Evolutionary conservation across 2,113 vertebrate species (phyloP), one percentile per base, ranked within the genome.

Genomic region (Marmota flaviventris): DNA sequence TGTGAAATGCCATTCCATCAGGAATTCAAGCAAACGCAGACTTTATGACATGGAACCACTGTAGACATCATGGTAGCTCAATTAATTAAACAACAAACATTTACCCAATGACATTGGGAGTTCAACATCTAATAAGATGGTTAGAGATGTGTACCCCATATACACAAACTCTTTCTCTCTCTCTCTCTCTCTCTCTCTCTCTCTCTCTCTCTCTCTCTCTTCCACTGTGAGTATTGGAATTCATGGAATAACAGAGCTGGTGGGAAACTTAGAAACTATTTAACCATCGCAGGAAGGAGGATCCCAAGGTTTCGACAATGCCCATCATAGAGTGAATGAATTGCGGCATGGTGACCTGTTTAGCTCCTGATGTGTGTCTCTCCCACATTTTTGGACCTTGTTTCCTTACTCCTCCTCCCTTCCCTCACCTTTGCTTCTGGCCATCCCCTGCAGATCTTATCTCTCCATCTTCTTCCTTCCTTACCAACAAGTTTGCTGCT

Each of bases 311-410:
- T 17, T 25, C 12, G 1, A 34, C 39, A 39, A 12, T 13, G 29
- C 17, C 61, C 5, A 17, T 13, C 51, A 8, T 13, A 48, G 22
- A 25, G 34, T 61, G 34, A 14, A 48, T 17, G 24, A 11, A 20
- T 1, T 24, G 45, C 6, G 2, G 4, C 1, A 0, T 11, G 67
- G 53, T 12, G 9, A 10, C 4, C 0, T n/a, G 48, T 51, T 27
- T 17, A 14, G 67, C 18, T 29, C 83, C 29, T 34, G 82, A 2
- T 13, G 17, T 3, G 24, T 27, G 20, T 27, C 10, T 67, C 17
- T 16, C 27, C 51, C 12, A 16, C 29, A 56, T 89, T 34, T 37
- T 73, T 77, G 61, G 24, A 1, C 25, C 58, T 81, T 17, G 4
- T 24, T 75, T 48, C 56, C 13, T 34, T 61, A 2, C 22, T 34